Percentiles rank a stretch among this genome's conserved stretches.
phyloP scores from a whole-genome alignment of 92 coral and sea anemone species.

The Ricordea florida region DNA sequence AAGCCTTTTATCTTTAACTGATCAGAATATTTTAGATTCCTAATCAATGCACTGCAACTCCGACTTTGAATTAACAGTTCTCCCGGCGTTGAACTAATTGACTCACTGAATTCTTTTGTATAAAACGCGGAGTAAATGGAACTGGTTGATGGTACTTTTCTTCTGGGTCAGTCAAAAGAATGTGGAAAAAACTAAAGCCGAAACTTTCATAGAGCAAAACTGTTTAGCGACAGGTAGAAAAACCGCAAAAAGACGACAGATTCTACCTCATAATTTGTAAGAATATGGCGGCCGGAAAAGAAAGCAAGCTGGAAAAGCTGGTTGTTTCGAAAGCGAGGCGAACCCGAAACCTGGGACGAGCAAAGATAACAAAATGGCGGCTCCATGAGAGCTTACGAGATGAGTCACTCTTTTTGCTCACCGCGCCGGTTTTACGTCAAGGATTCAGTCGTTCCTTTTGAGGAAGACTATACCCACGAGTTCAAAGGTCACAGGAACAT shows the following conservation, averaged over 20 bases:
- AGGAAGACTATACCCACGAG: constrained; percentile 86
- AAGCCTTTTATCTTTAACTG: background rate
- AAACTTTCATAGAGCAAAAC: background rate
- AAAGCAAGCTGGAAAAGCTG: constrained; percentile 45
- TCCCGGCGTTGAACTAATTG: constrained; percentile 16
- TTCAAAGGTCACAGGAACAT: constrained; percentile 95
- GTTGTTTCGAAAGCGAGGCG: constrained; percentile 75
- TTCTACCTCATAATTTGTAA: constrained; percentile 48
- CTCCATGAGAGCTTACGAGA: background rate
- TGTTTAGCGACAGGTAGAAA: constrained; percentile 4
- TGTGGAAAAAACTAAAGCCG: too few relatives aligned
- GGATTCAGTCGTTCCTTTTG: constrained; percentile 71
- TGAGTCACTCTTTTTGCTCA: constrained; percentile 7
- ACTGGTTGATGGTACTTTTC: too few relatives aligned
- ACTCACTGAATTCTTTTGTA: background rate
- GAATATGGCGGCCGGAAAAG: constrained; percentile 81
- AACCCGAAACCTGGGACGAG: constrained; percentile 49
- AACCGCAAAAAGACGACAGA: constrained; percentile 61
- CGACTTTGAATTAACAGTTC: background rate
- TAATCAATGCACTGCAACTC: background rate
- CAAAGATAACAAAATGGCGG: constrained; percentile 24
- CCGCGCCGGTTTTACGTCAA: constrained; percentile 60
- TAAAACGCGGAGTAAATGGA: background rate
- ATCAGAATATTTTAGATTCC: background rate
- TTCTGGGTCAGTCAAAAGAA: background rate